Evolutionary conservation across 2,113 vertebrate genomes (phyloP), one percentile per base, ranked within the genome.

Genomic region (Dicerorhinus sumatrensis): DNA sequence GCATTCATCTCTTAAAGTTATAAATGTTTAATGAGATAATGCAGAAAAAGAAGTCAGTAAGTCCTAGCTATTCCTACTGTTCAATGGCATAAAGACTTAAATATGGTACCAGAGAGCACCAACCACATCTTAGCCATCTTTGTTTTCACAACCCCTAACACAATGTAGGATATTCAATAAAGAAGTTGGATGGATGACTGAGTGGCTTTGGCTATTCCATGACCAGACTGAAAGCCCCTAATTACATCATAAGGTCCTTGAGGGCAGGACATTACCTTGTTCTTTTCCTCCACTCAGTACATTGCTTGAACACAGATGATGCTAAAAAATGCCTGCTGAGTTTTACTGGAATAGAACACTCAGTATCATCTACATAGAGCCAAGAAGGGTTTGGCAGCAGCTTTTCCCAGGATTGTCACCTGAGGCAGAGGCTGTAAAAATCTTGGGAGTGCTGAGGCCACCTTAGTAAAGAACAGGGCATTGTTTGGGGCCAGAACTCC

Each of bases 401-500:
- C 25, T 77, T 97, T 96, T 93, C 91, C 89, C 89, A 60, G 69
- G 84, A 94, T 89, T 58, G 51, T 56, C 77, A 82, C 95, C 92
- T 65, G 75, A 89, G 86, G 92, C 89, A 81, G 54, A 39, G 88
- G 29, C 95, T 97, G 42, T 94, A 86, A 97, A 98, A 96, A 87
- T 73, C 94, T 87, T 92, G 51, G 36, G 89, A 94, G 94, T 51
- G 75, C 62, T 4, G 12, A 94, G 95, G 95, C 97, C 87, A 73
- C 92, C 95, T 97, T 92, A 70, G 92, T 33, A 82, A 95, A 93
- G 72, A 89, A 96, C 79, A 60, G 54, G 88, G 63, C 96, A 96
- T 96, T 98, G 94, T 97, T 95, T 92, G 75, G 76, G 76, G 85
- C 81, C 86, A 96, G 97, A 85, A 87, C 48, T 87, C 97, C 97